Evolutionary conservation across 2,113 vertebrate species (phyloP), one percentile per base, ranked within the genome.

Genomic region (Oncorhynchus clarkii): DNA sequence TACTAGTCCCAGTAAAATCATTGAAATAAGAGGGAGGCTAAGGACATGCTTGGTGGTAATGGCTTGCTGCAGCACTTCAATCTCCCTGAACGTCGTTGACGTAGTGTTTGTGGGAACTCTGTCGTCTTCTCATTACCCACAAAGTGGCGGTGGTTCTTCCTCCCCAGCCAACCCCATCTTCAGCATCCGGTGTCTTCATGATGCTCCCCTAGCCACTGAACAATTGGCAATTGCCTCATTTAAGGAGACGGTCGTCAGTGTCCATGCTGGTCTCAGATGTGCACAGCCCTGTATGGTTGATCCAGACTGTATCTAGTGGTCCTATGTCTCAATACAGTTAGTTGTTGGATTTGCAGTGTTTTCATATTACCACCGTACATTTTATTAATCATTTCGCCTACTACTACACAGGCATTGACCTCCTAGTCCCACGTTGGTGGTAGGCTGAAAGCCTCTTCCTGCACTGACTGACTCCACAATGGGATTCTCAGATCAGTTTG

Each of bases 401-500:
- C 12, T 51, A 9, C 39, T 9, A 39, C 8, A 39, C 8, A 51
- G 59, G 59, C 59, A 5, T 4, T 60, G 59, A n/a, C 20, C n/a
- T 60, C 20, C 6, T 9, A n/a, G 34, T 34, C 34, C 34, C 34
- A 7, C 34, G 7, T 7, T 34, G 34, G n/a, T 60, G 59, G 59
- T 60, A n/a, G 2, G 51, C 13, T 16, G 16, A n/a, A n/a, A 9
- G 12, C 71, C 22, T 11, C 9, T 57, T 45, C 71, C 18, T 49
- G 29, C 51, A 26, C 71, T 22, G 6, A 34, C 34, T 34, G 26
- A 64, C 62, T 64, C 24, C 24, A 12, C 14, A 67, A 67, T 27
- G 65, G 65, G 65, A 31, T 67, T 67, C 65, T 27, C 65, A 67
- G 65, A 27, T 67, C 65, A 31, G 22, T 54, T 31, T 84, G 83